These are phyloP conservation scores for Pangasianodon gigas DNA, from an alignment of 2,113 vertebrate genomes.

Conservation along the genomic window DNA sequence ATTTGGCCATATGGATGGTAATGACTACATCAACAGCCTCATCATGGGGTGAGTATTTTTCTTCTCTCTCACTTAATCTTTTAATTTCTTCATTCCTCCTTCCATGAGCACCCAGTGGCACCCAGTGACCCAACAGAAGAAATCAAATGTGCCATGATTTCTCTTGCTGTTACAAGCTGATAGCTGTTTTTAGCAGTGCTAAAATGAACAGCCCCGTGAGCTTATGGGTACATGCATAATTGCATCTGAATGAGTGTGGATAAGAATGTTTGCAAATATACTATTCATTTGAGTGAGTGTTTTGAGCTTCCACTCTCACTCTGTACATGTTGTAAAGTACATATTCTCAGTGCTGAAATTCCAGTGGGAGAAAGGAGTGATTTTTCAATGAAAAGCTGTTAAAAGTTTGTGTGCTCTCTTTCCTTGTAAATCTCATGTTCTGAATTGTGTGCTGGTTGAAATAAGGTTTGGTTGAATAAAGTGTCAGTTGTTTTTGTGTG, in stretches of 20 bases:
- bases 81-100: not conserved
- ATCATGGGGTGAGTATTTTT: constrained; percentile 92
- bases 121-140: not conserved
- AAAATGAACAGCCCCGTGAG: not conserved
- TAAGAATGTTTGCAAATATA: not conserved
- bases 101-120: not conserved
- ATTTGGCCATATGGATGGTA: constrained; percentile 97
- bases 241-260: not conserved
- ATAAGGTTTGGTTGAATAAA: too few relatives aligned
- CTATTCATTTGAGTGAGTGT: not conserved
- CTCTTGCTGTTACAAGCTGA: not conserved
- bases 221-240: not conserved
- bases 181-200: not conserved
- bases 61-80: not conserved
- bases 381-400: too few relatives aligned
- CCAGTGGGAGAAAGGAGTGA: too few relatives aligned
- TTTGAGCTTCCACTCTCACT: not conserved
- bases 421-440: too few relatives aligned
- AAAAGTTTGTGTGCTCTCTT: too few relatives aligned
- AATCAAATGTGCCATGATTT: not conserved
- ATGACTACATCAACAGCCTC: constrained; percentile 95
- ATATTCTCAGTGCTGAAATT: too few relatives aligned
- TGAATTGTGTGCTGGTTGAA: too few relatives aligned
- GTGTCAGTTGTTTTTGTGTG: too few relatives aligned
- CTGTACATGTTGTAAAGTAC: too few relatives aligned